A percentile compares a stretch with the other conserved stretches of the same genome.
phyloP scores from a whole-genome alignment of 1,140 invertebrate species.

The Neomicropteryx cornuta region DNA sequence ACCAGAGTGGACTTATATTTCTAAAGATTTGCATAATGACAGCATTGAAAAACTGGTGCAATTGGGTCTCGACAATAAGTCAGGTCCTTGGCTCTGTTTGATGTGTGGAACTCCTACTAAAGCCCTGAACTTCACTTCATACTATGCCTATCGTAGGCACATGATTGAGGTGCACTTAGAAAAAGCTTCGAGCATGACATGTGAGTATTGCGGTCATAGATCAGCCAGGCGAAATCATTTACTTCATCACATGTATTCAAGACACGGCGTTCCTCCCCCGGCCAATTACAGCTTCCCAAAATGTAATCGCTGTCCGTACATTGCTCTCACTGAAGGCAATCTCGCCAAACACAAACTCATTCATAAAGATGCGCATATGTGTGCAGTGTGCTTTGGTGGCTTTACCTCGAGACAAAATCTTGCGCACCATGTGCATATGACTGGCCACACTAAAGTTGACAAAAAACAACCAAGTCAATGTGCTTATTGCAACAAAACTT shows the following conservation, averaged over 20 bases:
- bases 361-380: constrained; percentile 37
- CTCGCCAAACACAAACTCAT: constrained; percentile 53
- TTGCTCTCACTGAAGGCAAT: constrained; percentile 55
- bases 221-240: constrained; percentile 64
- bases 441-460: constrained; percentile 40
- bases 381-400: constrained; percentile 38
- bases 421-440: constrained; percentile 41
- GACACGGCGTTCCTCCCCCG: constrained; percentile 65
- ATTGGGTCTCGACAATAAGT: constrained; percentile 42
- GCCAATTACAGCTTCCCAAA: constrained; percentile 60
- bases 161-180: constrained; percentile 71
- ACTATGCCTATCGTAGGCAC: constrained; percentile 67
- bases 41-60: constrained; percentile 33
- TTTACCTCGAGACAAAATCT: constrained; percentile 38
- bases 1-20: constrained; percentile 30
- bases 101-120: constrained; percentile 51
- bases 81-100: constrained; percentile 57
- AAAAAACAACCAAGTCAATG: constrained; percentile 45
- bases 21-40: constrained; percentile 33
- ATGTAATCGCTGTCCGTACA: constrained; percentile 63
- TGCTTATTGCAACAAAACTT: constrained; percentile 54
- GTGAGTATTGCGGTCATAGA: constrained; percentile 74
- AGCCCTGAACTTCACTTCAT: constrained; percentile 59
- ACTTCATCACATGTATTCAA: constrained; percentile 69
- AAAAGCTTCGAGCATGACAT: constrained; percentile 65